Percentiles rank a stretch among this genome's conserved stretches.
These are phyloP conservation scores for Orthochromis indermauri DNA, from an alignment of 2,113 vertebrate species.

Conservation along the genomic window DNA sequence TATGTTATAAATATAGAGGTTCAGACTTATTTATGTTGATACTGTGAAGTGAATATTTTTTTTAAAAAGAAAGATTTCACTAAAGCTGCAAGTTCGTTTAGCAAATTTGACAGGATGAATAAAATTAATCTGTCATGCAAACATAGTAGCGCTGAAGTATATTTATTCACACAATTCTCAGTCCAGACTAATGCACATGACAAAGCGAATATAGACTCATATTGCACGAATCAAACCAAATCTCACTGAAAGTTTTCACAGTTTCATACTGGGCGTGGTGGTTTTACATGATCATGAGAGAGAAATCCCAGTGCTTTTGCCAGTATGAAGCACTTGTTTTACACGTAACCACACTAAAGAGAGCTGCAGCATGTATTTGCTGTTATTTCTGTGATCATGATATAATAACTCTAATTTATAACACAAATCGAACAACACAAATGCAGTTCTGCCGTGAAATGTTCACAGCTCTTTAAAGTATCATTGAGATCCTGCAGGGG, in stretches of 20 bases:
- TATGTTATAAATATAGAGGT: too few relatives aligned
- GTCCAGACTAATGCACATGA: background rate
- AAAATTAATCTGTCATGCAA: background rate
- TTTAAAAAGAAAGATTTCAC: background rate
- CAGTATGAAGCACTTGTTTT: background rate
- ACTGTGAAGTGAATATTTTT: background rate
- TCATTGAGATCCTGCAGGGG: background rate
- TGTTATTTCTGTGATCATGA: background rate
- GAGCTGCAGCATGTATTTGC: background rate
- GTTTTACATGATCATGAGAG: background rate
- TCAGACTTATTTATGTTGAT: background rate
- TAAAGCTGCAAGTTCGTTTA: background rate
- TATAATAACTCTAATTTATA: background rate
- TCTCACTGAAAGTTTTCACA: background rate
- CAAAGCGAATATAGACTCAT: rapidly evolving
- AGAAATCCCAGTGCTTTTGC: background rate
- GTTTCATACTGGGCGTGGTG: background rate
- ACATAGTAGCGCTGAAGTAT: background rate
- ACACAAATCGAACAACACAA: background rate
- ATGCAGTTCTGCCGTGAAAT: background rate
- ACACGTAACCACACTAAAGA: background rate
- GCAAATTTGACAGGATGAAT: background rate
- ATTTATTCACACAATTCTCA: too few relatives aligned
- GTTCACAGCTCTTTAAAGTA: background rate
- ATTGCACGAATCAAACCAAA: background rate